Base-by-base conservation (phyloP, 2,113 vertebrate genomes). In the Euleptes europaea region DNA sequence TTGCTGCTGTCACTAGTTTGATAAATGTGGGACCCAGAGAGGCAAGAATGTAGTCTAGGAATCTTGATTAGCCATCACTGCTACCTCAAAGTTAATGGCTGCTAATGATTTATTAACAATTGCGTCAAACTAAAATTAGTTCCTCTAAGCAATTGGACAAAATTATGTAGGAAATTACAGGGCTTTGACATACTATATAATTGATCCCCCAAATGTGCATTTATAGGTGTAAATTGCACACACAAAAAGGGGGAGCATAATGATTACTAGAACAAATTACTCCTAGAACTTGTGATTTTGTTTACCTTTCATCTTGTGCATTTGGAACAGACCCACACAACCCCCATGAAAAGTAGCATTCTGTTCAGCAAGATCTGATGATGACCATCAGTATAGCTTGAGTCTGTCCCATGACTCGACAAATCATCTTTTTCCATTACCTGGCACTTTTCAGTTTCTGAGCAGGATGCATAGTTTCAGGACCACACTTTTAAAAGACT, bases 61-160 rank as follows among this genome's bases (percentile, higher is more conserved):
- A 88, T 91, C 91, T 93, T 94, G 91, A 92, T 95, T 92, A 96
- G 92, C 88, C 93, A 94, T 95, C 95, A 92, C 6, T 88, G 60
- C 82, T 90, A 90, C 76, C 76, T 73, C 35, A 1, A 89, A 91
- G 63, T 92, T 91, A 95, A 95, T 93, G 88, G 90, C 83, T 87
- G 73, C 33, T 91, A 94, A 94, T 95, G 92, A 95, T 94, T 94
- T 94, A 94, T 95, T 94, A 95, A 92, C 86, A 90, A 90, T 83
- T 88, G 79, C 60, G 40, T 67, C 84, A 76, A 79, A 31, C 54
- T 75, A 92, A 91, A 95, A 95, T 91, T 92, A 95, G 91, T 94
- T 95, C 88, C 89, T 90, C 78, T 57, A 92, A 57, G 93, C 95
- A 95, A 93, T 2, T 91, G 82, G 73, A 88, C 93, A 81, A 95